Evolutionary conservation across 2,797 vertebrate genomes (phyloP).

Genomic region (Telmatherina bonti): DNA sequence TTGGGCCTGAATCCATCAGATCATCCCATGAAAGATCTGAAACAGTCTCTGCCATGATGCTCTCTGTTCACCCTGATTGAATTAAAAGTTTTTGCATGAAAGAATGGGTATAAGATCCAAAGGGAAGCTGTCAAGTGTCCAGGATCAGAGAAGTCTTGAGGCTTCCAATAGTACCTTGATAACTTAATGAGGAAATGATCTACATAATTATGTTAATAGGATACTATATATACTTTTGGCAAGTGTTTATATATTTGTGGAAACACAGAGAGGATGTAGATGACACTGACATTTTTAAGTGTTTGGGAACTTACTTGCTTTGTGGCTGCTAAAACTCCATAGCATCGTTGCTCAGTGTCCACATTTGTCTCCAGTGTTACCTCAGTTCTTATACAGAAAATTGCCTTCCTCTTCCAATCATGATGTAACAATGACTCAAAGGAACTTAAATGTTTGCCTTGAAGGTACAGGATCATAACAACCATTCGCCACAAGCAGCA

Average conservation of each 20-base stretch:
- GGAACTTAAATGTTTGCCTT: not conserved
- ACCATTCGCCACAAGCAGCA: not conserved
- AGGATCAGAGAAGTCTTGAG: not conserved
- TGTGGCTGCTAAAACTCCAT: not conserved
- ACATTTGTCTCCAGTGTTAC: not conserved
- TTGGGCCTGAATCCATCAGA: not conserved
- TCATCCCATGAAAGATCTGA: not conserved
- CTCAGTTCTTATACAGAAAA: conserved; percentile 5
- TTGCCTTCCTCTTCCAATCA: not conserved
- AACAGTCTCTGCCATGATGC: not conserved
- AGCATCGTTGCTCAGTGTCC: not conserved
- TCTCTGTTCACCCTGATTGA: not conserved
- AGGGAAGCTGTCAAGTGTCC: not conserved
- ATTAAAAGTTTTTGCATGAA: not conserved
- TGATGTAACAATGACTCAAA: not conserved
- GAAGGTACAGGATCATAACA: not conserved
- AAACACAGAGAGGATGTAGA: not conserved
- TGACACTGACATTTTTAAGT: not conserved
- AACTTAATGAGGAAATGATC: not conserved
- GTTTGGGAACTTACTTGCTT: not conserved
- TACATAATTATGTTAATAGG: not conserved
- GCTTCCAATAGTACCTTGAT: not conserved
- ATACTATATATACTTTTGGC: not conserved
- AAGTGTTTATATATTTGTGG: not conserved
- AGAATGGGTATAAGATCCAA: not conserved